These are phyloP conservation scores for Brachypodius melanocephalos DNA, from an alignment of 2,113 vertebrate genomes.

Conservation along the genomic window DNA sequence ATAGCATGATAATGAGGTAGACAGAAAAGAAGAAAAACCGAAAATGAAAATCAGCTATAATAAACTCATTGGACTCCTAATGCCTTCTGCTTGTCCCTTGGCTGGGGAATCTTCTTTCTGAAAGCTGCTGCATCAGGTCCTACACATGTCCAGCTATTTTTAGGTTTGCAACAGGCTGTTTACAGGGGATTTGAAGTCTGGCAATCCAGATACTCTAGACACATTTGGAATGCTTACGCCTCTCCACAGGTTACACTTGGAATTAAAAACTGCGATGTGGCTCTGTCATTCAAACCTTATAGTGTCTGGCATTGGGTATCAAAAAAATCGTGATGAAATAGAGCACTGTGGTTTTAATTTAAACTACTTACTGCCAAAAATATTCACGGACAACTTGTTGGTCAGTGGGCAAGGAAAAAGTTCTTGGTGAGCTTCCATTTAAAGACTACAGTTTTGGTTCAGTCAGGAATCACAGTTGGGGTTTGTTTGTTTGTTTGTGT, in stretches of 20 bases:
- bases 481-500: neutral
- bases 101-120: conserved; percentile 11
- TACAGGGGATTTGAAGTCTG: conserved; percentile 65
- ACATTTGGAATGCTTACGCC: conserved; percentile 52
- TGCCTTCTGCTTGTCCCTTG: neutral
- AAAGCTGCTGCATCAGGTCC: conserved; percentile 56
- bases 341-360: conserved; percentile 30
- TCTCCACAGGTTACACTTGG: conserved; percentile 50
- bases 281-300: conserved; percentile 62
- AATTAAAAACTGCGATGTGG: conserved; percentile 54
- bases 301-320: conserved; percentile 18
- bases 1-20: neutral
- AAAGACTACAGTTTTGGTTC: neutral
- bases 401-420: neutral
- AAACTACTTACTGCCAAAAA: conserved; percentile 15
- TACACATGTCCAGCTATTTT: conserved; percentile 64
- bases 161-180: conserved; percentile 60
- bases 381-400: neutral
- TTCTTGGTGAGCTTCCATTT: neutral
- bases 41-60: neutral
- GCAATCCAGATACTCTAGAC: conserved; percentile 65
- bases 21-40: neutral
- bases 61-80: neutral
- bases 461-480: neutral
- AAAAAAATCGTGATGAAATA: conserved; percentile 40